Percentiles rank a stretch among this genome's conserved stretches.
Evolutionary conservation across 2,888 invertebrate species (phyloP).

Genomic region (Eulithis testata): DNA sequence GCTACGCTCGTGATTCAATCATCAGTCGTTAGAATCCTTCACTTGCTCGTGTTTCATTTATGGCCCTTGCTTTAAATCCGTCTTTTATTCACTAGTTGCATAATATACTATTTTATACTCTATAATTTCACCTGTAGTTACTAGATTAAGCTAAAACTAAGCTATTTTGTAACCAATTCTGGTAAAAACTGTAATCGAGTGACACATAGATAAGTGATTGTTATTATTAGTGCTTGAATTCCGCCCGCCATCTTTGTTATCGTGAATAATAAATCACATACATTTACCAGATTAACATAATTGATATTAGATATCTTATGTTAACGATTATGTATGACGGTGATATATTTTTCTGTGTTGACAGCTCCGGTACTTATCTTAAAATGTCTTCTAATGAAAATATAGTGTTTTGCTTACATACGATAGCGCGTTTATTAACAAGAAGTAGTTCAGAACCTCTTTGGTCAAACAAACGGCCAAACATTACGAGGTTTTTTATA

Average conservation of each 20-base stretch:
- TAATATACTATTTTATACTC: too few species aligned
- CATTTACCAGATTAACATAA: constrained; percentile 55
- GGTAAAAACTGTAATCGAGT: neutral
- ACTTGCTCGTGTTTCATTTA: too few species aligned
- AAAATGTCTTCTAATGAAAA: constrained; percentile 48
- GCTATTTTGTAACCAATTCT: too few species aligned
- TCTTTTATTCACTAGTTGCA: too few species aligned
- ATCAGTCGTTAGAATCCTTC: too few species aligned
- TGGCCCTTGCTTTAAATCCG: too few species aligned
- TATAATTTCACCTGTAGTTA: neutral
- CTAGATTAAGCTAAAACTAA: too few species aligned
- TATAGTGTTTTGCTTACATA: constrained; percentile 40
- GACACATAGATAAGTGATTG: neutral
- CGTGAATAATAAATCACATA: constrained; percentile 50
- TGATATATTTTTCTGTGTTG: constrained; percentile 48
- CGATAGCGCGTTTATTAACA: constrained; percentile 14
- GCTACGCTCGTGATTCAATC: too few species aligned
- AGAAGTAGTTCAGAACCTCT: constrained; percentile 8
- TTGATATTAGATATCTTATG: constrained; percentile 53
- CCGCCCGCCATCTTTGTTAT: constrained; percentile 49
- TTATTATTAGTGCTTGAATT: constrained; percentile 15
- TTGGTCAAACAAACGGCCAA: neutral
- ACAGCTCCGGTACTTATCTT: constrained; percentile 42
- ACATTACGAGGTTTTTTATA: neutral
- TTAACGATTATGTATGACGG: constrained; percentile 50